Evolutionary conservation across 1,140 invertebrate species (phyloP).

Genomic region (Orussus abietinus): DNA sequence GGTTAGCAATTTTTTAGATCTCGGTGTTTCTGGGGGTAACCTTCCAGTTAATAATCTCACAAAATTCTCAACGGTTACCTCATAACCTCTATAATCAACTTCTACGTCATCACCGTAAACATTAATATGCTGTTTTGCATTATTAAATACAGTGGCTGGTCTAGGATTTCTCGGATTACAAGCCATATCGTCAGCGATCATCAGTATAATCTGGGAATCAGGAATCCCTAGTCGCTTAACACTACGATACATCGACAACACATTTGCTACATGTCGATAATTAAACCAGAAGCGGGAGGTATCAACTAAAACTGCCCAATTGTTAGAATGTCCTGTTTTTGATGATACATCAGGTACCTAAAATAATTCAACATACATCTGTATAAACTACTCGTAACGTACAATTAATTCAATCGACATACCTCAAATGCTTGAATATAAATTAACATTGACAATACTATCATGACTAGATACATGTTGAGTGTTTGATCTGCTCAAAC

Average conservation of each 20-base stretch:
- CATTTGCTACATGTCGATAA: slow-evolving; percentile 98
- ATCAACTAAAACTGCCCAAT: slow-evolving; percentile 98
- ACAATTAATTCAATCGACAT: too few relatives aligned
- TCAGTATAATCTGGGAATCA: slow-evolving; percentile 94
- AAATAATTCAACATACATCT: slow-evolving; percentile 13
- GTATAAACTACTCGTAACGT: too few relatives aligned
- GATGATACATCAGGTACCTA: slow-evolving; percentile 47
- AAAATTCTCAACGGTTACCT: slow-evolving; percentile 98
- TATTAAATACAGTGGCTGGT: slow-evolving; percentile 98
- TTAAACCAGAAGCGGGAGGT: slow-evolving; percentile 99
- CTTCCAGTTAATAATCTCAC: slow-evolving; percentile 92
- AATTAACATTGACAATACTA: too few relatives aligned
- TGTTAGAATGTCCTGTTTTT: slow-evolving; percentile 82
- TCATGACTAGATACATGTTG: too few relatives aligned
- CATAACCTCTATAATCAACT: slow-evolving; percentile 98
- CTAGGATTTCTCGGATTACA: slow-evolving; percentile 97
- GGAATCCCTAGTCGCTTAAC: slow-evolving; percentile 97
- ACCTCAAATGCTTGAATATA: too few relatives aligned
- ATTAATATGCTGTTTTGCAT: slow-evolving; percentile 96
- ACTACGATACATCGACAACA: slow-evolving; percentile 95
- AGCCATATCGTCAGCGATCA: slow-evolving; percentile 99
- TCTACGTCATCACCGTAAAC: slow-evolving; percentile 99
- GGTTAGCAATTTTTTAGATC: slow-evolving; percentile 92
- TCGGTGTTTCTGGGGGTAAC: slow-evolving; percentile 83
- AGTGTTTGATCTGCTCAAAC: too few relatives aligned